Conservation (phyloP, 2,113 vertebrate genomes). For the Colius striatus region DNA sequence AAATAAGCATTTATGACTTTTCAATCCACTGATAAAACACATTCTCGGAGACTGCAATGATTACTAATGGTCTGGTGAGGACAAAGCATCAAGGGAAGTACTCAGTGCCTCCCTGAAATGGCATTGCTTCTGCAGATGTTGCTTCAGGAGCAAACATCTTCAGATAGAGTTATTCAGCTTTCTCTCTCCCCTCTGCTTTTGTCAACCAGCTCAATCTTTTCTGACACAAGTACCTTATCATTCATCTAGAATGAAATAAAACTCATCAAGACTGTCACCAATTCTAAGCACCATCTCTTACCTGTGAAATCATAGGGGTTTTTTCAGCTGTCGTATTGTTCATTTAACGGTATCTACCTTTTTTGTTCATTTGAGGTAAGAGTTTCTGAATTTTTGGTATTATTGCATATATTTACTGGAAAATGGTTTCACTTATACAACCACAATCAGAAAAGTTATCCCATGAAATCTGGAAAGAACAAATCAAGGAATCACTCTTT, state of each 20-base stretch:
- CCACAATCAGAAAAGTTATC: not conserved
- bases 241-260: not conserved
- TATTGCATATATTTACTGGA: not conserved
- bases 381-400: not conserved
- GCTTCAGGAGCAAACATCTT: not conserved
- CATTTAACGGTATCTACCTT: not conserved
- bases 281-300: not conserved
- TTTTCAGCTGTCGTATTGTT: not conserved
- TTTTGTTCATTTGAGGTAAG: not conserved
- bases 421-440: not conserved
- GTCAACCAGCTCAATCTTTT: not conserved
- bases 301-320: too few species aligned
- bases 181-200: not conserved
- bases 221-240: not conserved
- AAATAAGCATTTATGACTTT: not conserved
- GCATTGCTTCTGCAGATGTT: not conserved
- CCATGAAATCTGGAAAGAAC: not conserved
- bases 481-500: not conserved
- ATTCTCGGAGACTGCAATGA: not conserved
- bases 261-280: accelerated
- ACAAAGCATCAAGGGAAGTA: not conserved
- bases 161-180: not conserved
- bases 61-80: not conserved
- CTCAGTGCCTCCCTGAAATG: not conserved
- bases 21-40: not conserved